Percentiles rank a stretch among this genome's conserved stretches.
These are phyloP conservation scores for Phymanthus crucifer DNA, from an alignment of 92 coral and sea anemone species.

Conservation along the genomic window DNA sequence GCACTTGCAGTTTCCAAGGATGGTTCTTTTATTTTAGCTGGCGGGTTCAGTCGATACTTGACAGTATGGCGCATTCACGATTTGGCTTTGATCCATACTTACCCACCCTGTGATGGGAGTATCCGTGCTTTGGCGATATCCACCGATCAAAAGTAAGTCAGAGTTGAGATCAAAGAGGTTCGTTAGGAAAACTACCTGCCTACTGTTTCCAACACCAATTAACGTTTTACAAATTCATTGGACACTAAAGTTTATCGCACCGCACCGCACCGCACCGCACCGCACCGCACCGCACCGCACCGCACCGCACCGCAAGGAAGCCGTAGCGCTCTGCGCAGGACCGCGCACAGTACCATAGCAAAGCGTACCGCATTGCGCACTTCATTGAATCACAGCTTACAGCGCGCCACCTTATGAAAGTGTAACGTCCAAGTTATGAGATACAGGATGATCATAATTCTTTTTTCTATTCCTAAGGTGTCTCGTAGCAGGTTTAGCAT, in stretches of 20 bases:
- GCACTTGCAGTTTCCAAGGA: constrained; percentile 80
- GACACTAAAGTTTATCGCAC: too few species aligned
- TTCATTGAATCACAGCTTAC: too few species aligned
- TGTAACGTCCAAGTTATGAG: too few species aligned
- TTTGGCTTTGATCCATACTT: constrained; percentile 76
- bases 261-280: too few species aligned
- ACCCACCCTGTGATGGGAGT: constrained; percentile 94
- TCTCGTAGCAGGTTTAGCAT: constrained; percentile 93
- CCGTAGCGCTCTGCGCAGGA: too few species aligned
- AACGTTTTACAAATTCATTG: too few species aligned
- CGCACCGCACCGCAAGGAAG: too few species aligned
- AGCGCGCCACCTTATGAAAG: too few species aligned
- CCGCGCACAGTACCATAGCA: too few species aligned
- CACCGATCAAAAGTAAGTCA: constrained; percentile 78
- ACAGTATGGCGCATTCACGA: constrained; percentile 94
- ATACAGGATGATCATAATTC: neutral
- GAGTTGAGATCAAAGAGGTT: neutral
- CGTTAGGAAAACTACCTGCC: neutral
- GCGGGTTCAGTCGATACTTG: constrained; percentile 93
- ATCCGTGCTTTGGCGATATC: constrained; percentile 88
- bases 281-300: too few species aligned
- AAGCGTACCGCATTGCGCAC: too few species aligned
- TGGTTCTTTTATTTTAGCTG: constrained; percentile 87
- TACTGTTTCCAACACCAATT: neutral
- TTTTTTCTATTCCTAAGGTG: constrained; percentile 64